A percentile compares a stretch with the other conserved stretches of the same genome.
Evolutionary conservation across 2,113 vertebrate species (phyloP).

Genomic region (Sylvilagus bachmani): DNA sequence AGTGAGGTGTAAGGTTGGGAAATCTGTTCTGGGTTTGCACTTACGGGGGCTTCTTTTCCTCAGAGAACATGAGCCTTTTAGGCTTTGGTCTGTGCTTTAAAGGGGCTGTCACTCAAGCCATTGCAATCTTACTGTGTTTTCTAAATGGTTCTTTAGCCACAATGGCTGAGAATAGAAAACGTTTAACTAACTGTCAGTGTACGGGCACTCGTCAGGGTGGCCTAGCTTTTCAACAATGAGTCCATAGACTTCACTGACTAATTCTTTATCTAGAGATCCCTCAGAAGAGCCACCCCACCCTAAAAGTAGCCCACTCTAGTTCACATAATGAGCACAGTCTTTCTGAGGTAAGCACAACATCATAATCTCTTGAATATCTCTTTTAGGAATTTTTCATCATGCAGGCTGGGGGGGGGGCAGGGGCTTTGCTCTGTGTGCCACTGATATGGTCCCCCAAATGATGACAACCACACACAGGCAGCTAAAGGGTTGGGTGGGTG

Average conservation of each 20-base stretch:
- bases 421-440: not conserved
- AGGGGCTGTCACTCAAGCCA: not conserved
- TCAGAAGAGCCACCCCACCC: no score
- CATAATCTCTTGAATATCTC: not conserved
- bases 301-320: no score
- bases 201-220: not conserved
- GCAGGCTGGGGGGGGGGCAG: not conserved
- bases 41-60: not conserved
- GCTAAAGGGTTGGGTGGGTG: not conserved
- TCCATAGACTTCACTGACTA: not conserved
- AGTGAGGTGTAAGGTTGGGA: not conserved
- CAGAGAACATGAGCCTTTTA: no score
- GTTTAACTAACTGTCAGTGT: not conserved
- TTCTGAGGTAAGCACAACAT: not conserved
- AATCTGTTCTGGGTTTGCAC: no score
- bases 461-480: not conserved
- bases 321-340: not conserved
- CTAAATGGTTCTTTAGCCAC: not conserved
- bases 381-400: not conserved
- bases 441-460: not conserved
- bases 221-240: not conserved
- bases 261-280: not conserved
- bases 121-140: not conserved
- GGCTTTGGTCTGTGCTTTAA: not conserved
- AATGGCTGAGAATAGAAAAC: not conserved